phyloP scores from a whole-genome alignment of 1,140 invertebrate species.

The Augochlora pura region DNA sequence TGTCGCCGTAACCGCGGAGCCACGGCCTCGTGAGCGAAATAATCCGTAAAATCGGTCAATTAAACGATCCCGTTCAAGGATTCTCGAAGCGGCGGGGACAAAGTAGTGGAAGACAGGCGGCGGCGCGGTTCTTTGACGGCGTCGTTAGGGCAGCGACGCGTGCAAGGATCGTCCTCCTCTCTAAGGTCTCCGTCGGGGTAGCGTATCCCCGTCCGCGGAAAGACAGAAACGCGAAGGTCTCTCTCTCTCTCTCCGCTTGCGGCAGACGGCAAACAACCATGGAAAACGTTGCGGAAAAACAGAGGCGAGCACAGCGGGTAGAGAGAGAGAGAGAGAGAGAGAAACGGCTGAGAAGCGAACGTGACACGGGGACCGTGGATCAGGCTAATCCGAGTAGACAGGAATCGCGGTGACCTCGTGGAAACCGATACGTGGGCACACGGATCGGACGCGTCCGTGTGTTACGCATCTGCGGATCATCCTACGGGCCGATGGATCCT shows the following conservation, averaged over 20 bases:
- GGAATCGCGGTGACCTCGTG: slow-evolving; percentile 72
- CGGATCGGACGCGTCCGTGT: slow-evolving; percentile 60
- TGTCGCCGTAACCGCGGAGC: background rate
- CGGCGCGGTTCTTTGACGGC: slow-evolving; percentile 58
- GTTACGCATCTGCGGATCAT: slow-evolving; percentile 75
- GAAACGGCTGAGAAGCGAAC: slow-evolving; percentile 34
- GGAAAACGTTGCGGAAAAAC: too few relatives aligned
- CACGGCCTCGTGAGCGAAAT: slow-evolving; percentile 49
- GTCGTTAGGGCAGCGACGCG: slow-evolving; percentile 45
- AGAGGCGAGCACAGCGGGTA: slow-evolving; percentile 4
- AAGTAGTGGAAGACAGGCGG: slow-evolving; percentile 31
- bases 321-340: too few relatives aligned
- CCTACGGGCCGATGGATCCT: slow-evolving; percentile 59
- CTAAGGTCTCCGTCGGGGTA: too few relatives aligned
- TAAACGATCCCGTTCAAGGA: slow-evolving; percentile 60
- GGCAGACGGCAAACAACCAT: too few relatives aligned
- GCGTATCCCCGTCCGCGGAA: slow-evolving; percentile 20
- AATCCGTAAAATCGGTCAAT: slow-evolving; percentile 70
- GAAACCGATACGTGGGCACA: slow-evolving; percentile 59
- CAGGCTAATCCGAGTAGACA: slow-evolving; percentile 72
- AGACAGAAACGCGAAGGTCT: too few relatives aligned
- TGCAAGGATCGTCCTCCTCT: slow-evolving; percentile 47
- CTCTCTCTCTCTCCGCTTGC: too few relatives aligned
- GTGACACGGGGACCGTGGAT: slow-evolving; percentile 18
- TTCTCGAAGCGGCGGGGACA: slow-evolving; percentile 20